Conservation (phyloP, 2,888 invertebrate genomes). For the Netelia fuscicornis region DNA sequence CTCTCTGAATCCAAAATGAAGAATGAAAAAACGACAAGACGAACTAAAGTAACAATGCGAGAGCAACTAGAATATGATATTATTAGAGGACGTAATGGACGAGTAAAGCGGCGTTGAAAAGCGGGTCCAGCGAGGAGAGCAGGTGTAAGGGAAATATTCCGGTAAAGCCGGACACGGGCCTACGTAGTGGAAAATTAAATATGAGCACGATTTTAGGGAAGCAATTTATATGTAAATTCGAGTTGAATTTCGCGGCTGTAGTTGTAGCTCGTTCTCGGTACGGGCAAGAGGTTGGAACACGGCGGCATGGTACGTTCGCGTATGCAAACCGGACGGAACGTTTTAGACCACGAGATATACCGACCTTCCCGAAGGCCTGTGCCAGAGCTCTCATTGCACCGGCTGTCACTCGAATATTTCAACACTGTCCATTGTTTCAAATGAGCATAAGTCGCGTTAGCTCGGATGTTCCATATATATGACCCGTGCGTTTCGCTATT, state of each 20-base stretch:
- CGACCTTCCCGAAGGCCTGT: not conserved
- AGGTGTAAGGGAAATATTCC: slow-evolving; percentile 58
- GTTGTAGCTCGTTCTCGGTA: slow-evolving; percentile 32
- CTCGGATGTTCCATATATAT: slow-evolving; percentile 8
- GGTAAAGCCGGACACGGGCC: slow-evolving; percentile 65
- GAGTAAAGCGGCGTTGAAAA: slow-evolving; percentile 64
- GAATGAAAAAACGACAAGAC: not conserved
- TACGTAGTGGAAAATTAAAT: slow-evolving; percentile 80
- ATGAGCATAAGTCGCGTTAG: slow-evolving; percentile 29
- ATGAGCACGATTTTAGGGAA: slow-evolving; percentile 81
- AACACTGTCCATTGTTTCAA: slow-evolving; percentile 43
- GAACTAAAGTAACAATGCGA: slow-evolving; percentile 1
- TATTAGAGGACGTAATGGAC: slow-evolving; percentile 36
- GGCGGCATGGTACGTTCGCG: not conserved
- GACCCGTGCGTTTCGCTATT: slow-evolving; percentile 3
- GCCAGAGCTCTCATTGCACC: slow-evolving; percentile 3
- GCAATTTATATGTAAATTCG: slow-evolving; percentile 83
- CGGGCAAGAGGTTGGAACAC: not conserved
- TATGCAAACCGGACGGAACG: slow-evolving; percentile 20
- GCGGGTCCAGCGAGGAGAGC: slow-evolving; percentile 51
- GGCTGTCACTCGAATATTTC: slow-evolving; percentile 39
- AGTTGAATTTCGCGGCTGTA: slow-evolving; percentile 45
- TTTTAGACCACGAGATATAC: slow-evolving; percentile 1
- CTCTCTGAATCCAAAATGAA: slow-evolving; percentile 3
- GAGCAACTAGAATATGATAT: slow-evolving; percentile 23